phyloP scores from a whole-genome alignment of 2,797 vertebrate genomes.

The Manis crassicaudata region DNA sequence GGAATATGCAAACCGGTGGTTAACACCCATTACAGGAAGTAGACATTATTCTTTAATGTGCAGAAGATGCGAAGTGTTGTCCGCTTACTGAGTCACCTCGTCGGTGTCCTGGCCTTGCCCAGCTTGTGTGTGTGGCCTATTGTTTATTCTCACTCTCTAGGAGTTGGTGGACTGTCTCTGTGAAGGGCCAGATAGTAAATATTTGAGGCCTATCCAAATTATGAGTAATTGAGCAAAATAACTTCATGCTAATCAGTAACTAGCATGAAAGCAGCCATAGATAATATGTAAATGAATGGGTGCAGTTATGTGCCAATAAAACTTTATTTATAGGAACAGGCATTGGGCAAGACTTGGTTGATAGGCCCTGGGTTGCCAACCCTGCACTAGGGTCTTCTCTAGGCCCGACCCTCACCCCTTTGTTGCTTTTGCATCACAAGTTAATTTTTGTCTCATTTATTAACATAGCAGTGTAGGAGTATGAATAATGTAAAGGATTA shows the following conservation, averaged over 20 bases:
- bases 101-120: background rate
- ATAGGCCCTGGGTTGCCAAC: too few species aligned
- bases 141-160: background rate
- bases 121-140: rapidly evolving
- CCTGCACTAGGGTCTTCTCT: background rate
- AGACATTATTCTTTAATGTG: background rate
- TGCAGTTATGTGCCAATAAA: rapidly evolving
- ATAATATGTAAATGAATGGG: rapidly evolving
- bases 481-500: rapidly evolving
- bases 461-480: background rate
- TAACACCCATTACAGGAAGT: background rate
- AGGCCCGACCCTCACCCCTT: too few species aligned
- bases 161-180: background rate
- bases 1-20: rapidly evolving
- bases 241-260: rapidly evolving
- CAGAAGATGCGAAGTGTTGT: background rate
- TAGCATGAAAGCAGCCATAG: background rate
- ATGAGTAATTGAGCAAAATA: background rate
- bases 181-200: background rate
- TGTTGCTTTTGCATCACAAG: background rate
- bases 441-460: background rate
- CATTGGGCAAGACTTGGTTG: rapidly evolving
- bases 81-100: background rate
- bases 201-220: background rate
- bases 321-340: too few species aligned